phyloP scores from a whole-genome alignment of 2,113 vertebrate species.

The Todiramphus saurophagus region DNA sequence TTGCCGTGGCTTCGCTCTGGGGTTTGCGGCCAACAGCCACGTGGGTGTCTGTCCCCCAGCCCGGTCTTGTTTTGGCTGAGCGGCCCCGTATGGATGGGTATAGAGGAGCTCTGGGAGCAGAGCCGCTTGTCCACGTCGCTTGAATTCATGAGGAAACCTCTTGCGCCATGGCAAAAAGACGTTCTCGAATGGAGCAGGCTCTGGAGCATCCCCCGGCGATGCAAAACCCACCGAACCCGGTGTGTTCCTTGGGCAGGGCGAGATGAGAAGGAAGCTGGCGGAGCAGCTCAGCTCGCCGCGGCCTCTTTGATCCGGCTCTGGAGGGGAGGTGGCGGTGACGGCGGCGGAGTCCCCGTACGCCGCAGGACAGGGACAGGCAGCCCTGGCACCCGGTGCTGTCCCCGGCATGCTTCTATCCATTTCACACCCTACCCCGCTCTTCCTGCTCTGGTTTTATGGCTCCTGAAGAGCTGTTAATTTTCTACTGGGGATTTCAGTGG shows the following conservation, averaged over 20 bases:
- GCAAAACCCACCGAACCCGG: not conserved
- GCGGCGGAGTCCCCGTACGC: accelerated
- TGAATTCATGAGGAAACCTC: not conserved
- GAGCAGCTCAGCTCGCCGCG: accelerated
- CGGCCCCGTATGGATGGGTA: not conserved
- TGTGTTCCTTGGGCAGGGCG: accelerated
- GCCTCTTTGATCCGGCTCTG: not conserved
- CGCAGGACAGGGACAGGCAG: not conserved
- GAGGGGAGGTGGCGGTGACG: not conserved
- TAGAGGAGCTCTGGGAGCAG: not conserved
- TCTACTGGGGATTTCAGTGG: not conserved
- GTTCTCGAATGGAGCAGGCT: accelerated
- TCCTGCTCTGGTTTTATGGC: not conserved
- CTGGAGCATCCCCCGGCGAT: accelerated
- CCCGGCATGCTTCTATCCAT: accelerated
- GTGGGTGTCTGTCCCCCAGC: not conserved
- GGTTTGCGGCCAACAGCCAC: accelerated
- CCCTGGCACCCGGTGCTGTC: not conserved
- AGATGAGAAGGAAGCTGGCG: not conserved
- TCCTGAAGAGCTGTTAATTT: not conserved
- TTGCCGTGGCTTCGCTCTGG: accelerated
- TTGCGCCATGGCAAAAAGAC: accelerated
- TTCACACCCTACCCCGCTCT: accelerated
- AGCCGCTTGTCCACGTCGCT: not conserved
- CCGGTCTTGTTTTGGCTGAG: not conserved